Percentiles rank a stretch among this genome's conserved stretches.
These are phyloP conservation scores for Eleutherodactylus coqui DNA, from an alignment of 2,797 vertebrate species.

Conservation along the genomic window DNA sequence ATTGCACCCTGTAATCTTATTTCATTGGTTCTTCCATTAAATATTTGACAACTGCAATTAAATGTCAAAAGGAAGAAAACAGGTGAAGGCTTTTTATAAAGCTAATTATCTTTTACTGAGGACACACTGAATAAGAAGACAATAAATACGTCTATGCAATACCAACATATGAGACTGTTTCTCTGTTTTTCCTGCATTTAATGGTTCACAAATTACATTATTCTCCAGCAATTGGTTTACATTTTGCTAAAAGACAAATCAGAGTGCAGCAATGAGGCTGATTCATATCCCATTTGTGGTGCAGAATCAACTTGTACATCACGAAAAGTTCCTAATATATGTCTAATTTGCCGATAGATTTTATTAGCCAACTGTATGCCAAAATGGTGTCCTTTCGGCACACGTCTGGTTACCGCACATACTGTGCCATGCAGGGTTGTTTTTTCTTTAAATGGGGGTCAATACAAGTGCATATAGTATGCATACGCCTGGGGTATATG, in stretches of 20 bases:
- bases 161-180: neutral
- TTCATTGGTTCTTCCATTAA: neutral
- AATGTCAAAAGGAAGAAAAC: neutral
- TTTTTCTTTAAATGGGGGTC: too few species aligned
- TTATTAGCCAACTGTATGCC: too few species aligned
- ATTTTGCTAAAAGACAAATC: neutral
- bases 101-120: neutral
- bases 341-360: too few species aligned
- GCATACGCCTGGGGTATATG: too few species aligned
- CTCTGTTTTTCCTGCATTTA: neutral
- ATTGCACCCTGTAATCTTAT: neutral
- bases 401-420: too few species aligned
- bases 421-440: too few species aligned
- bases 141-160: neutral
- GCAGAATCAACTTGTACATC: too few species aligned
- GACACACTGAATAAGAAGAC: neutral
- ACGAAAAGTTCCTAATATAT: too few species aligned
- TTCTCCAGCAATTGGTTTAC: too few species aligned
- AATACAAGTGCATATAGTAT: too few species aligned
- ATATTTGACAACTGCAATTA: constrained; percentile 1
- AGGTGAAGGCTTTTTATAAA: neutral
- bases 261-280: neutral
- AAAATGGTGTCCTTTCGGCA: too few species aligned
- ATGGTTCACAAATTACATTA: neutral
- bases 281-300: too few species aligned